These are phyloP conservation scores for Colius striatus DNA, from an alignment of 2,113 vertebrate species.

Conservation along the genomic window DNA sequence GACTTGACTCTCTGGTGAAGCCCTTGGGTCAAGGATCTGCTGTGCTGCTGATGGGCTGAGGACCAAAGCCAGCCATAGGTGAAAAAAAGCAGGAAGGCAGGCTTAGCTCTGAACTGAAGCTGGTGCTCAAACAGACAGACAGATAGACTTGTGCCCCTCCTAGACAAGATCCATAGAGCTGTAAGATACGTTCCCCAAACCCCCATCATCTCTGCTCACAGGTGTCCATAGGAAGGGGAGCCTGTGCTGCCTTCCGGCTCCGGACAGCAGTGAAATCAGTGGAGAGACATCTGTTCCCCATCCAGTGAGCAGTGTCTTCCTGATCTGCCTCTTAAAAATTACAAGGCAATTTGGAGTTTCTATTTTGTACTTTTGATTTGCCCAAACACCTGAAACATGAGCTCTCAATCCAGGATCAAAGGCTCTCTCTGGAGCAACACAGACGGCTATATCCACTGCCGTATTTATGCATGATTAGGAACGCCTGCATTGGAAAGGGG, in stretches of 20 bases:
- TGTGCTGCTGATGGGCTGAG: fast-evolving
- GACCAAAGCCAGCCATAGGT: neutral
- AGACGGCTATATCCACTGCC: conserved; percentile 31
- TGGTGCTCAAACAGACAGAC: neutral
- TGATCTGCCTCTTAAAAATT: conserved; percentile 78
- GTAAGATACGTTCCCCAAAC: neutral
- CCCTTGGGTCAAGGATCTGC: neutral
- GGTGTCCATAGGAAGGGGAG: neutral
- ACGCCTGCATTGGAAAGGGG: conserved; percentile 34
- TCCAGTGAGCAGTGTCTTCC: conserved; percentile 68
- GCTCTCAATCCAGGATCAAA: conserved; percentile 71
- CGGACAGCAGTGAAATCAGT: neutral
- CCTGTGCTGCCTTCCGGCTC: neutral
- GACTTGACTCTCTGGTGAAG: neutral
- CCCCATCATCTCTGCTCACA: neutral
- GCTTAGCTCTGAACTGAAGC: neutral
- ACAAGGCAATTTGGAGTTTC: conserved; percentile 72
- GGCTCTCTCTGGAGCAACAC: conserved; percentile 52
- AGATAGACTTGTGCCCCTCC: neutral
- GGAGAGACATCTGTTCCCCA: conserved; percentile 72
- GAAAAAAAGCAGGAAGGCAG: neutral
- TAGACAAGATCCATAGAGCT: neutral
- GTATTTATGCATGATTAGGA: conserved; percentile 51
- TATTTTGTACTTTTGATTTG: conserved; percentile 74
- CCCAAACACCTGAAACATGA: conserved; percentile 74